Evolutionary conservation across 1,140 invertebrate species (phyloP), one percentile per base, ranked within the genome.

Genomic region (roundworm (Caenorhabditis elegans)): DNA sequence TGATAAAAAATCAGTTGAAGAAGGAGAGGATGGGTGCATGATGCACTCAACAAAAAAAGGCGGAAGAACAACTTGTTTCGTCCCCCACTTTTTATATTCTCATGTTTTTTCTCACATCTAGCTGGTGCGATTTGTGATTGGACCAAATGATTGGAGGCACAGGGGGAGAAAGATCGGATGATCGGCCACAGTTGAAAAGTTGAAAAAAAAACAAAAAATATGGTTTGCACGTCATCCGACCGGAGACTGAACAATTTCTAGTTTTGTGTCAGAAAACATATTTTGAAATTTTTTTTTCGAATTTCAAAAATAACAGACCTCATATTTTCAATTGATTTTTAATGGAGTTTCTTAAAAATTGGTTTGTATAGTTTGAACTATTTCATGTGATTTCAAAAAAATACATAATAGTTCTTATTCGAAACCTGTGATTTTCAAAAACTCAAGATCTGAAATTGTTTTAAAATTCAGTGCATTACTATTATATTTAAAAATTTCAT

Each of bases 1-100:
- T 70, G 60, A 70, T 70, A 70, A 65, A 36, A 31, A 65, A 70
- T 70, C 60, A 70, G n/a, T 70, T 70, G 39, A 39, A 70, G 22
- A 15, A 70, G n/a, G 19, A 70, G 60, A 10, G 17, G 26, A 28
- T 70, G 34, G 60, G 60, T 70, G n/a, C 60, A 70, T 22, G 60
- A 22, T 36, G 60, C 13, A 70, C 60, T 17, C 34, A 43, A n/a
- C n/a, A n/a, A n/a, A n/a, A 70, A 70, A 70, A 70, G 34, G 60
- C 60, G 60, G 34, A 36, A 70, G 60, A 70, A 70, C 34, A 39
- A 70, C 60, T 70, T 70, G 60, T 70, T 70, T 70, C 43, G 22
- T n/a, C 8, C 19, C 34, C 43, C 43, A 11, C 10, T 11, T 70
- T 39, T 70, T 70, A 39, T 70, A 39, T n/a, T 39, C 60, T 31